Evolutionary conservation across 2,797 vertebrate species (phyloP).

Genomic region (Poecilia picta): DNA sequence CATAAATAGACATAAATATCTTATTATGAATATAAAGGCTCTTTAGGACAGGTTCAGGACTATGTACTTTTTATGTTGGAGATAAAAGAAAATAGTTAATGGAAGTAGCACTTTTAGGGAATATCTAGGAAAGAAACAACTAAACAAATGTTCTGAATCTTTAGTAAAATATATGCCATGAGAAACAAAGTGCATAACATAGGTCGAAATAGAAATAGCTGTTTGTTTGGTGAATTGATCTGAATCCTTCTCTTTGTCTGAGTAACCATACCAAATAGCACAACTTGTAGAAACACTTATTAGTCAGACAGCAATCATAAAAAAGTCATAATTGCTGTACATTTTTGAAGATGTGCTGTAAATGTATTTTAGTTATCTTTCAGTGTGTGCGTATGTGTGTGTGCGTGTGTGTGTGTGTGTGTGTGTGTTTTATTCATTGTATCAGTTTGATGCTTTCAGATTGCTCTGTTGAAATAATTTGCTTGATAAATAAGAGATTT

Average conservation of each 20-base stretch:
- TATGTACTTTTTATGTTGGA: neutral
- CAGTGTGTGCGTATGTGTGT: no score
- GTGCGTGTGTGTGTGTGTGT: neutral
- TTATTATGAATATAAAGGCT: no score
- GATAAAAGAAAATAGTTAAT: neutral
- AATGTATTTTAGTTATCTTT: neutral
- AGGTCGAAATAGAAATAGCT: neutral
- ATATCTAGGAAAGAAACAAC: neutral
- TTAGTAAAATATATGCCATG: neutral
- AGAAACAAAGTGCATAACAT: neutral
- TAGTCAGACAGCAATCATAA: neutral
- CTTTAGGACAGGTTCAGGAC: neutral
- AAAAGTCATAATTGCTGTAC: neutral
- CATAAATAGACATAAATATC: no score
- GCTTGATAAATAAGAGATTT: neutral
- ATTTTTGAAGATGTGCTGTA: neutral
- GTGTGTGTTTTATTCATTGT: neutral
- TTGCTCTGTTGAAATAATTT: neutral
- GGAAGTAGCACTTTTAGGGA: neutral
- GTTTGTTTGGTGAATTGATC: no score
- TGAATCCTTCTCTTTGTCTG: neutral
- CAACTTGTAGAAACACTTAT: neutral
- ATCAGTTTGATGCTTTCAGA: neutral
- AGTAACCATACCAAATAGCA: neutral
- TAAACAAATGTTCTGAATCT: neutral